Evolutionary conservation across 2,888 invertebrate genomes (phyloP).

Genomic region (Imbricaverruca yamaguchii): DNA sequence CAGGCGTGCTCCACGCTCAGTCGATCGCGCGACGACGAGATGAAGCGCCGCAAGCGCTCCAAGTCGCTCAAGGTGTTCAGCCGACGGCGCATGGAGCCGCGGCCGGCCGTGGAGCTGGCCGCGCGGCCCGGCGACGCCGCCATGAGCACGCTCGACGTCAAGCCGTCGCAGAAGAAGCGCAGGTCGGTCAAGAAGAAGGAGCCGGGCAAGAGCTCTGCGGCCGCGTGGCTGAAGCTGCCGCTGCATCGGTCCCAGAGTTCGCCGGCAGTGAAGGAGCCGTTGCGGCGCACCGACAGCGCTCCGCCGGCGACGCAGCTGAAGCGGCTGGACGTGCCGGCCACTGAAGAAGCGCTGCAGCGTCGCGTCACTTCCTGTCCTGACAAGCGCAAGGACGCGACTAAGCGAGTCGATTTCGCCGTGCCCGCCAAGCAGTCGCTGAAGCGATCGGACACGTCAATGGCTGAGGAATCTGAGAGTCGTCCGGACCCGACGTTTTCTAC

Average conservation of each 20-base stretch:
- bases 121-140: no score
- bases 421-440: neutral
- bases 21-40: neutral
- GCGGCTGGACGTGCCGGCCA: neutral
- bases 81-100: neutral
- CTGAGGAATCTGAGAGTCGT: neutral
- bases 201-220: neutral
- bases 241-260: neutral
- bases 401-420: no score
- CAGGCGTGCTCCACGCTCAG: constrained; percentile 9
- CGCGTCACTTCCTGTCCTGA: neutral
- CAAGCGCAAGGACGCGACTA: no score
- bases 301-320: neutral
- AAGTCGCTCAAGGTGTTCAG: constrained; percentile 6
- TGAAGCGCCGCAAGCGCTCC: constrained; percentile 10
- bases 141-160: neutral
- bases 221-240: constrained; percentile 6
- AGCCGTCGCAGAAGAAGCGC: constrained; percentile 13
- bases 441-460: neutral
- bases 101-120: neutral
- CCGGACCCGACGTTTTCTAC: neutral
- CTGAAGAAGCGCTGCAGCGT: neutral
- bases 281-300: neutral
- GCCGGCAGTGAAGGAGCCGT: constrained; percentile 5
- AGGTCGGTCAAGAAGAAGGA: neutral